Evolutionary conservation across 2,888 invertebrate genomes (phyloP).

Genomic region (Tenthredo distinguenda): DNA sequence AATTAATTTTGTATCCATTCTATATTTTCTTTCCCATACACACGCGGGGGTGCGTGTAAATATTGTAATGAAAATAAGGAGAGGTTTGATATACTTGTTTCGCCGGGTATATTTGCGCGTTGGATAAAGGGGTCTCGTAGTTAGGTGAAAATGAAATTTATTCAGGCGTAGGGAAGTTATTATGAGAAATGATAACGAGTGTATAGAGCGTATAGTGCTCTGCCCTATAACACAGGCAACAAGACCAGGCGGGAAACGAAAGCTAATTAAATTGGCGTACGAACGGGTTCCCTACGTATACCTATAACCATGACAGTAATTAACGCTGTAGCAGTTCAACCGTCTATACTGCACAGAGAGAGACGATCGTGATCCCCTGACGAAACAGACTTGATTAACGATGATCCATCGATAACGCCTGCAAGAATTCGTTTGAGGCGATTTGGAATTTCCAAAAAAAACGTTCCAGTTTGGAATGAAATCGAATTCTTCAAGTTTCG

Average conservation of each 20-base stretch:
- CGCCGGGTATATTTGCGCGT: not conserved
- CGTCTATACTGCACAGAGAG: not conserved
- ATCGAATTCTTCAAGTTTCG: no score
- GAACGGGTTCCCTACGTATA: not conserved
- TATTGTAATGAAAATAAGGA: slow-evolving; percentile 6
- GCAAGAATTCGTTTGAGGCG: no score
- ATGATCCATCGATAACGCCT: not conserved
- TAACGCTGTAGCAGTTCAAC: not conserved
- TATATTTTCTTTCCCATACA: no score
- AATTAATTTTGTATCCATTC: no score
- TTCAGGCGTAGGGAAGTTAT: slow-evolving; percentile 6
- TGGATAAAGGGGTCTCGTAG: not conserved
- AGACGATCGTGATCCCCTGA: not conserved
- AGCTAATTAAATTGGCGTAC: slow-evolving; percentile 40
- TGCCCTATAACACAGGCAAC: not conserved
- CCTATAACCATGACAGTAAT: slow-evolving; percentile 21
- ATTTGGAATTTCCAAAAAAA: no score
- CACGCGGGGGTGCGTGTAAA: no score
- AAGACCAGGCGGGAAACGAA: slow-evolving; percentile 27
- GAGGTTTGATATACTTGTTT: not conserved
- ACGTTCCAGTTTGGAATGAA: no score
- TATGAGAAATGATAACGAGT: slow-evolving; percentile 1
- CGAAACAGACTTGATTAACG: not conserved
- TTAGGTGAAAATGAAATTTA: slow-evolving; percentile 26
- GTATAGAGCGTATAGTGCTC: not conserved